Base-by-base conservation (phyloP, 2,797 vertebrate species). In the Pterois miles region DNA sequence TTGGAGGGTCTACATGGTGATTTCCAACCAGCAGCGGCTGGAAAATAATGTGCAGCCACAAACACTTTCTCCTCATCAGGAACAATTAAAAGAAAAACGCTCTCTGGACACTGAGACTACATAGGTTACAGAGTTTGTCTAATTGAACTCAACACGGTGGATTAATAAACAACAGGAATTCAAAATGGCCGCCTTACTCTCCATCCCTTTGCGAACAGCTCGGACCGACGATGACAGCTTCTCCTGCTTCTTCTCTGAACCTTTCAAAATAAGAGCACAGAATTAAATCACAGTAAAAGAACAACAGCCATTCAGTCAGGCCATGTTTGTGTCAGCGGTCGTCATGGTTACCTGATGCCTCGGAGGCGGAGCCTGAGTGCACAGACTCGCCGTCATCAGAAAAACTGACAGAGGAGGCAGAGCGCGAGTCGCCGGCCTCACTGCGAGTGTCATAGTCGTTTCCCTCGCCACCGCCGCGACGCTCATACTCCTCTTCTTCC, bases 171-270 rank as follows among this genome's bases (percentile, higher is more conserved):
- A 40, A 40, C 38, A 40, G 13, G 38, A 40, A 40, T 40, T n/a
- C 5, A 40, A 36, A 8, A 60, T 31, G 53, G 59, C 67, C 0
- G 46, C 16, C 90, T 90, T 88, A 91, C 80, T 89, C 52, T 93
- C 88, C 86, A 92, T 96, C 94, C 97, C 98, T 96, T 98, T 99
- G 89, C 97, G 97, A 89, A 99, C 98, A 78, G 97, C 98, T 94
- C 98, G 96, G 85, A 99, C 98, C 12, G 98, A 99, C 63, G 98
- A 99, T n/a, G 98, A 96, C 93, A 99, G 96, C 95, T 99, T 99
- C 93, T 99, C 98, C 80, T 96, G 96, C 94, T 98, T 99, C 96
- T 98, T 99, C 95, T 98, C 97, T 74, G 98, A 98, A 90, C 97
- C 98, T 99, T 95, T 85, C 95, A 95, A 33, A 56, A 75, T 56